Conservation (phyloP, 2,113 vertebrate species). For the Reinhardtius hippoglossoides region DNA sequence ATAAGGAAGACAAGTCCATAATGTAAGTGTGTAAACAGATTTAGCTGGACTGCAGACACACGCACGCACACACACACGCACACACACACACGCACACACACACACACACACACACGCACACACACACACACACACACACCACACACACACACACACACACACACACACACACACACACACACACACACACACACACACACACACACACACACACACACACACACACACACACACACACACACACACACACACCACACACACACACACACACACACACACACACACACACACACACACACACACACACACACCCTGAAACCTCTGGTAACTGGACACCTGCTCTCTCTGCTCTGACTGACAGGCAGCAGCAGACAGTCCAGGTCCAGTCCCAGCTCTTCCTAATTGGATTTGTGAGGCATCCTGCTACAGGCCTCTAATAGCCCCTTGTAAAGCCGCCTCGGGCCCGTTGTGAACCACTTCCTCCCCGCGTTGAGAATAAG, state of each 20-base stretch:
- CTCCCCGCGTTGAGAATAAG: slow-evolving; percentile 46
- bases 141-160: too few species aligned
- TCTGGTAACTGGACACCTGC: slow-evolving; percentile 67
- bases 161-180: too few species aligned
- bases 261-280: neutral
- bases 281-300: slow-evolving; percentile 3
- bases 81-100: too few species aligned
- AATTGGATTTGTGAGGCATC: slow-evolving; percentile 77
- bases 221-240: neutral
- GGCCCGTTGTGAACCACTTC: slow-evolving; percentile 52
- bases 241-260: neutral
- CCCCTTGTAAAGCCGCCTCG: slow-evolving; percentile 54
- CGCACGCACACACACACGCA: too few species aligned
- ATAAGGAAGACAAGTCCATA: too few species aligned
- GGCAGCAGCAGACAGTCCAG: slow-evolving; percentile 54
- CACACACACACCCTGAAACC: slow-evolving; percentile 5
- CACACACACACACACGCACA: neutral
- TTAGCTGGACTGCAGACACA: too few species aligned
- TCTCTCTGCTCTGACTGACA: slow-evolving; percentile 72
- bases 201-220: neutral
- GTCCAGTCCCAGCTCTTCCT: slow-evolving; percentile 60
- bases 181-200: neutral
- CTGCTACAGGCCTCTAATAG: slow-evolving; percentile 68
- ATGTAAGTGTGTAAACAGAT: too few species aligned
- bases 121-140: too few species aligned